phyloP scores from a whole-genome alignment of 2,797 vertebrate genomes.

The Cuculus canorus region DNA sequence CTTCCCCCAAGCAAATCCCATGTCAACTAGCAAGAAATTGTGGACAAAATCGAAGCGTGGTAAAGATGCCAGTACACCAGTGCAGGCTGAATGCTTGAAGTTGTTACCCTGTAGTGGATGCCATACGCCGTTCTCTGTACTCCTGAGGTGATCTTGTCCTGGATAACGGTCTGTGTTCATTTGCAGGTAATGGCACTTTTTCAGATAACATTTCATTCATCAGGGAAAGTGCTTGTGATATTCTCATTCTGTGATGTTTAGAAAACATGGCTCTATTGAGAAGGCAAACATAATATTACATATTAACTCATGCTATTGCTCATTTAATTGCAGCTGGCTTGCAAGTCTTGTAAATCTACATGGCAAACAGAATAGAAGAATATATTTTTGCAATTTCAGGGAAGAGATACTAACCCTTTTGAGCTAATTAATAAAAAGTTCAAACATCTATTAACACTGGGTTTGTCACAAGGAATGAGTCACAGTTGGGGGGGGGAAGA shows the following conservation, averaged over 20 bases:
- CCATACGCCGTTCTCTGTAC: not conserved
- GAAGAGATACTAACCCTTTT: not conserved
- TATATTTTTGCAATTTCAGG: not conserved
- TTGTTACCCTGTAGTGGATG: slow-evolving; percentile 64
- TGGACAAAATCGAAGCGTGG: not conserved
- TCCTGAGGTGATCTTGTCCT: not conserved
- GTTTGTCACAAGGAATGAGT: not conserved
- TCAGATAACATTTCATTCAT: slow-evolving; percentile 81
- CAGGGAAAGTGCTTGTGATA: slow-evolving; percentile 83
- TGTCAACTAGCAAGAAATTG: not conserved
- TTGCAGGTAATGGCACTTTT: slow-evolving; percentile 42
- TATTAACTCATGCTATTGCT: not conserved
- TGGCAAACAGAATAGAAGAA: not conserved
- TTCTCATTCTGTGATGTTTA: slow-evolving; percentile 83
- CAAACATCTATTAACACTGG: not conserved
- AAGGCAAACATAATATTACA: not conserved
- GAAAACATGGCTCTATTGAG: slow-evolving; percentile 78
- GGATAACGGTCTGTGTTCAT: not conserved
- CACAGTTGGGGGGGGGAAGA: no score
- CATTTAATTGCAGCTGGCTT: not conserved
- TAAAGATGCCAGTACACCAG: not conserved
- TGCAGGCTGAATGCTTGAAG: not conserved
- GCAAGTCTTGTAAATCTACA: not conserved
- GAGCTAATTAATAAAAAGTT: not conserved
- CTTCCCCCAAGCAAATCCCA: not conserved